Conservation (phyloP, 1,140 invertebrate genomes). For the Neodiprion lecontei region DNA sequence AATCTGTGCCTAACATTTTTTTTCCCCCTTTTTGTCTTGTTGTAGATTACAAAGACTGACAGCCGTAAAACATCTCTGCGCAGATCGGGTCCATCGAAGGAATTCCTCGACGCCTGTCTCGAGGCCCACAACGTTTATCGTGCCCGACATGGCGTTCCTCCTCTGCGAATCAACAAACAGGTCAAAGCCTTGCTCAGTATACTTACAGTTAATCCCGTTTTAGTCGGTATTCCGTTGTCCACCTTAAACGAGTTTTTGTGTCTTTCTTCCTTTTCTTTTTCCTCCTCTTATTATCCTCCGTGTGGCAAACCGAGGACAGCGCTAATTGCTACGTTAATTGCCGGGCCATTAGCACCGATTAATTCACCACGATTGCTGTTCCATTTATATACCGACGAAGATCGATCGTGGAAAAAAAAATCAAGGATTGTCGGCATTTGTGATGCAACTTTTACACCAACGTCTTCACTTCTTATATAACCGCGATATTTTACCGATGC, state of each 20-base stretch:
- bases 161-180: conserved; percentile 74
- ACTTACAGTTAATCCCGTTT: conserved; percentile 17
- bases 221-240: not conserved
- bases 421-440: not conserved
- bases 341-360: not conserved
- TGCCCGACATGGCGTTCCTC: conserved; percentile 71
- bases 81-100: conserved; percentile 56
- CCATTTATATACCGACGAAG: not conserved
- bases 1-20: conserved; percentile 16
- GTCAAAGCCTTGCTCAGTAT: conserved; percentile 51
- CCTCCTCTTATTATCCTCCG: not conserved
- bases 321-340: not conserved
- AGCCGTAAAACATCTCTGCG: conserved; percentile 59
- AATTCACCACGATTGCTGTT: not conserved
- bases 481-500: too few species aligned
- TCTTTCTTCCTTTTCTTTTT: not conserved
- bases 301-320: not conserved
- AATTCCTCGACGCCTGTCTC: conserved; percentile 67
- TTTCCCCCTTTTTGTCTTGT: conserved; percentile 24
- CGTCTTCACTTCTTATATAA: too few species aligned
- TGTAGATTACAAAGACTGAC: conserved; percentile 62
- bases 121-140: conserved; percentile 80
- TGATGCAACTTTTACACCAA: too few species aligned
- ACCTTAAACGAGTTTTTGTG: not conserved
- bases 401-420: not conserved